Base-by-base conservation (phyloP, 1,140 invertebrate species). In the Schlechtendalia chinensis region DNA sequence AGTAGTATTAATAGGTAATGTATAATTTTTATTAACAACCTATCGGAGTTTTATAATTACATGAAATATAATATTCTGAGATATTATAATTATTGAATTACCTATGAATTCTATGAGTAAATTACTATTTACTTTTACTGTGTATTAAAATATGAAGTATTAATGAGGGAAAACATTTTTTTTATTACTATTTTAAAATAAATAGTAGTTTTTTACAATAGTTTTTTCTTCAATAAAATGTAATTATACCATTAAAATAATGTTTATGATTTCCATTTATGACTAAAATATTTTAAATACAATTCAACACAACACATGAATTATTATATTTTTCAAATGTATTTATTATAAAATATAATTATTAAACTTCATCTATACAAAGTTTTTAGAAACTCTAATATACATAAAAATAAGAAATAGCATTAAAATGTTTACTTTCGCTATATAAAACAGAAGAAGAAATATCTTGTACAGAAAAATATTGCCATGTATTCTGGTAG, bases 271-370 rank as follows among this genome's bases (percentile, higher is more conserved):
- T 16, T 53, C 6, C 47, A 29, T 53, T 72, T 72, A 53, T 72
- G 12, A 29, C 29, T 8, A 39, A 2, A 65, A 39, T 16, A 6
- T 59, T 59, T 24, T 0, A 27, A 69, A 69, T 69, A 69, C n/a
- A 16, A 24, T 16, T 27, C 5, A 47, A 47, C 1, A 69, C 12
- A 50, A 69, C 22, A 24, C 39, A 27, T 16, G 0, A 4, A 27
- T 50, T 50, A 69, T 59, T 56, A 54, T 72, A n/a, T 67, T 58
- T 45, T 77, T 77, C 17, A 47, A 58, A 47, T 16, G 24, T 59
- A 50, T 79, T 79, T 79, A 63, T 79, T 79, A 79, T 27, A 47
- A 63, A 79, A 63, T 63, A 75, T 1, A 58, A 39, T 75, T 45
- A 63, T 79, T 63, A 61, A 77, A 59, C 32, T 59, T 79, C 22